Evolutionary conservation across 2,113 vertebrate genomes (phyloP).

Genomic region (Amphiprion percula): DNA sequence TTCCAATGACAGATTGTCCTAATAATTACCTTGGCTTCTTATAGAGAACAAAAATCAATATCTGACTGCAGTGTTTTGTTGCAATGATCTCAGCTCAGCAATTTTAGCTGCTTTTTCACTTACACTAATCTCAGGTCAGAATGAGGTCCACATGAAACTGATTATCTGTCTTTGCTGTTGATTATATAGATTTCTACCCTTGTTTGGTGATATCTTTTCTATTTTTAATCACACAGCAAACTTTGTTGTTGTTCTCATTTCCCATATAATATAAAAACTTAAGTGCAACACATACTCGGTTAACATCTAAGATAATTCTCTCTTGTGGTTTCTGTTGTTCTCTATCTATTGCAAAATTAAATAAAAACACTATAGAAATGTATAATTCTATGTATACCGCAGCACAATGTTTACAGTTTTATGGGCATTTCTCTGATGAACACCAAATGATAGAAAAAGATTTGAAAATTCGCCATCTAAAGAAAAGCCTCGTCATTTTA

Average conservation of each 20-base stretch:
- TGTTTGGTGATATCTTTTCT: not conserved
- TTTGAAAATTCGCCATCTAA: not conserved
- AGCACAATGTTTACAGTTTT: not conserved
- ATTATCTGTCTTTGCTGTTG: not conserved
- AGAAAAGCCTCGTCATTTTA: not conserved
- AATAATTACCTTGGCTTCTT: slow-evolving; percentile 56
- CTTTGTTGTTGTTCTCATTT: not conserved
- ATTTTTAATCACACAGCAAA: slow-evolving; percentile 14
- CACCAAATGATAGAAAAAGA: too few species aligned
- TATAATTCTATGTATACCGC: too few species aligned
- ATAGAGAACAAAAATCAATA: slow-evolving; percentile 49
- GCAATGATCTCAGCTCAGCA: slow-evolving; percentile 44
- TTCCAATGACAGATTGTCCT: slow-evolving; percentile 48
- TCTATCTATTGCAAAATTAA: too few species aligned
- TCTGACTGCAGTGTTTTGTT: slow-evolving; percentile 24
- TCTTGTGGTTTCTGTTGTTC: too few species aligned
- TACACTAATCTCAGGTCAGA: not conserved
- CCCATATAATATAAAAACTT: not conserved
- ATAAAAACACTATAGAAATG: too few species aligned
- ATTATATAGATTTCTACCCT: slow-evolving; percentile 1
- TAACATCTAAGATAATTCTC: too few species aligned
- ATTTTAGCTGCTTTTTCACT: not conserved
- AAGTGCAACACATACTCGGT: not conserved
- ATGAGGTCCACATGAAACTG: not conserved
- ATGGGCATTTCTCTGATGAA: too few species aligned